Conservation (phyloP, 2,113 vertebrate genomes). For the Corythornis cristatus region DNA sequence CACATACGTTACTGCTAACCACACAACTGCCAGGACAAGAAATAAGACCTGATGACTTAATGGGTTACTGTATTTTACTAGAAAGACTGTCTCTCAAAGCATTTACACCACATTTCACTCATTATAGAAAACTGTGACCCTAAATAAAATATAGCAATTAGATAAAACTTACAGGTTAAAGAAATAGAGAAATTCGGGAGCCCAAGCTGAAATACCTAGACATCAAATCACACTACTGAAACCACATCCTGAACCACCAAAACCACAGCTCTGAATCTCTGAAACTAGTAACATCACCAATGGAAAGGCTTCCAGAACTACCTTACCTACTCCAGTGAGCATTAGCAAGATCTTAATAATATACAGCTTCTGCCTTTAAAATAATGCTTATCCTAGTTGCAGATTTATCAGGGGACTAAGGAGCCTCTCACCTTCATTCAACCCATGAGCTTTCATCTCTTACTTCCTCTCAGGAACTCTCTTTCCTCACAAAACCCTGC, state of each 20-base stretch:
- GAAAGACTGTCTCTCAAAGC: background rate
- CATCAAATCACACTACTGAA: background rate
- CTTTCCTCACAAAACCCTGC: background rate
- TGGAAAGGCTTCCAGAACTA: background rate
- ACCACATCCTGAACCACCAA: background rate
- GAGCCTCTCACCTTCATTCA: background rate
- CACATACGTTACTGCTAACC: background rate
- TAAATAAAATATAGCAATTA: background rate
- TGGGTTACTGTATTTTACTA: background rate
- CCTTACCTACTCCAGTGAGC: background rate
- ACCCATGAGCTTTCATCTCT: background rate
- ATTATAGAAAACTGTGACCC: background rate
- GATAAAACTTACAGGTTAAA: background rate
- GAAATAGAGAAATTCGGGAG: background rate
- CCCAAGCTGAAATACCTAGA: background rate
- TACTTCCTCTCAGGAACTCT: background rate
- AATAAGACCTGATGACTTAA: background rate
- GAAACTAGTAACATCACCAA: background rate
- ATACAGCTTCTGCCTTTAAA: background rate
- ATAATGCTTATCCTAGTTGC: background rate
- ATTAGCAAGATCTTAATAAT: background rate
- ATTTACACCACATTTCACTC: background rate
- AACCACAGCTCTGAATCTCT: background rate
- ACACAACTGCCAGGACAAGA: background rate
- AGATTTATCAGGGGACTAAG: background rate